Base-by-base conservation (phyloP, 1,140 invertebrate genomes). In the Eupristina koningsbergeri region DNA sequence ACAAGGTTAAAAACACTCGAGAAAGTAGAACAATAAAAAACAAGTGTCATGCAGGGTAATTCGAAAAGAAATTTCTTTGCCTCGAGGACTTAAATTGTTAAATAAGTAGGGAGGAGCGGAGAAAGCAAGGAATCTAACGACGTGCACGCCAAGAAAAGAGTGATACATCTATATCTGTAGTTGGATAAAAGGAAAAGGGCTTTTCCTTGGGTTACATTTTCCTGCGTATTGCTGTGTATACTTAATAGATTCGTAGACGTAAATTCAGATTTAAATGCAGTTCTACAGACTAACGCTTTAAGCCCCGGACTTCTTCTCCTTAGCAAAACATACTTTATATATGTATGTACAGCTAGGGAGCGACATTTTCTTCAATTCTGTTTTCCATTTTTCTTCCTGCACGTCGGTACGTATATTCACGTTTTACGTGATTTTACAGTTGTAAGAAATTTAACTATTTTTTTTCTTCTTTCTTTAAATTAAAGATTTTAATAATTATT, bases 211-310 rank as follows among this genome's bases (percentile, higher is more conserved):
- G 3, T 31, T 22, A 8, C 64, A 17, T 17, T 36, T 3, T 31
- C 34, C 2, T 36, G 15, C 17, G 11, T 19, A 36, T 15, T 19
- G 19, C 13, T 86, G 31, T 71, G 36, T 77, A 85, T 81, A 86
- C 81, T 86, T 85, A 86, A 87, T 87, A 86, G 83, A 88, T 83
- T 84, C 83, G 78, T 80, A 75, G 78, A 87, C 87, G 85, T 88
- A 88, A 88, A 88, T 88, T 86, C 85, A 86, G 84, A 88, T 89
- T 88, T 87, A 88, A 88, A 86, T 87, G 83, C 86, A 85, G 86
- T 86, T 83, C 77, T 81, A 67, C 31, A 34, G 31, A 53, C n/a
- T 45, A 34, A 26, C 34, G 34, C 19, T 64, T 64, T 31, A 31
- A 15, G 7, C 9, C 34, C 31, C 31, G 63, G 67, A 26, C 67